Evolutionary conservation across 2,113 vertebrate genomes (phyloP).

Genomic region (Phasianus colchicus): DNA sequence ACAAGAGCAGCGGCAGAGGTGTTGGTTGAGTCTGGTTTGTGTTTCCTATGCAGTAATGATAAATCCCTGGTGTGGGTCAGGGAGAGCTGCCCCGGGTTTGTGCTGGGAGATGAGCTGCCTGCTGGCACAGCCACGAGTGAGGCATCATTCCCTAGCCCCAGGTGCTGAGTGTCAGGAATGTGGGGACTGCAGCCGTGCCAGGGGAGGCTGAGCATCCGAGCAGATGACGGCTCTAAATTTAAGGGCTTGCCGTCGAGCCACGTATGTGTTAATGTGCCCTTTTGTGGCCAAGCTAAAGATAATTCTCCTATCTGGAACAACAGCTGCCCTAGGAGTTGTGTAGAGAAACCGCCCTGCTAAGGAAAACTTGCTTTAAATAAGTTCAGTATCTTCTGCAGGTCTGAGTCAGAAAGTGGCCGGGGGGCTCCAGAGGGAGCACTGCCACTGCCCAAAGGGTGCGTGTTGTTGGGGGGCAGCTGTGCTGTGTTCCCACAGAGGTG

Average conservation of each 20-base stretch:
- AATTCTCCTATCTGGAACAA: conserved; percentile 17
- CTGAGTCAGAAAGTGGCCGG: background rate
- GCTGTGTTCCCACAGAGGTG: background rate
- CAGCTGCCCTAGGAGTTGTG: background rate
- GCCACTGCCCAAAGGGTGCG: background rate
- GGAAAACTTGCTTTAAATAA: background rate
- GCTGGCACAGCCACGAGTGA: background rate
- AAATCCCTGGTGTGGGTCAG: background rate
- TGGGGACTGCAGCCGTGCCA: background rate
- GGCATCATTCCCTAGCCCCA: background rate
- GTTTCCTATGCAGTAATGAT: conserved; percentile 23
- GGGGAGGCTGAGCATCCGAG: background rate
- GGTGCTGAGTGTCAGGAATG: conserved; percentile 33
- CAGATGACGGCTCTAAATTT: conserved; percentile 51
- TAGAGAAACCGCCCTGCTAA: background rate
- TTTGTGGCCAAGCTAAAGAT: conserved; percentile 49
- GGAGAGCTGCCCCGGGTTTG: too few species aligned
- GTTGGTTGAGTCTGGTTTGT: background rate
- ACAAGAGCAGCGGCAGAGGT: background rate
- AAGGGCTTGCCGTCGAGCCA: background rate
- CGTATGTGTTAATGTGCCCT: background rate
- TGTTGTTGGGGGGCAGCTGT: background rate
- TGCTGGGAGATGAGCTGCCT: background rate
- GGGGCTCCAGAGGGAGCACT: background rate
- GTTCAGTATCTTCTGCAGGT: background rate